Evolutionary conservation across 1,140 invertebrate species (phyloP), one percentile per base, ranked within the genome.

Genomic region (Leptinotarsa texana): DNA sequence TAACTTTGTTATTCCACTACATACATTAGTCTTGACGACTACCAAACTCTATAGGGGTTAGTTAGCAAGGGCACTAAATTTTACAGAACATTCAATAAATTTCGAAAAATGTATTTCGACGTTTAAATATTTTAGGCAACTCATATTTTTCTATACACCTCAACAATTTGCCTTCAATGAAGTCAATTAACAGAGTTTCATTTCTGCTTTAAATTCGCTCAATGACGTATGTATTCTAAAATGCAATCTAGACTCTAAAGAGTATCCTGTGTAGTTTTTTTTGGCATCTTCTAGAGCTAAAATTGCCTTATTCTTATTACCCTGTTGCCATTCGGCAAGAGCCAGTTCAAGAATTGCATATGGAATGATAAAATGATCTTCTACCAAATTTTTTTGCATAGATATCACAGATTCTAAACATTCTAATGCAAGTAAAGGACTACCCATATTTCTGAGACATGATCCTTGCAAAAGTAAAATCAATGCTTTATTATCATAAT

Each of bases 341-440:
- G 93, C 96, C 66, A 97, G 85, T 86, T 99, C 97, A 22, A 96
- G 93, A 24, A 92, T 88, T 1, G 96, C 91, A 85, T 95, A 98
- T 5, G 97, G 96, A 42, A 95, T 86, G 22, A 98, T 84, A 85
- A 95, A 97, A 1, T 89, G 89, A 84, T 98, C 96, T 75, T 94
- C 92, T 74, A 93, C 92, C 27, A 98, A 90, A 69, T 91, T 89
- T 80, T 93, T 94, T 80, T 95, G 94, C 77, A 94, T 86, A 72
- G 85, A 84, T 77, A 92, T 86, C 21, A 95, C 90, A 76, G 89
- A 88, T 77, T 87, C 88, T 47, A 97, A 90, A 83, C 91, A 94
- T 80, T 94, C 90, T 76, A 96, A 90, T 11, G 95, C 93, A 82
- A 93, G 89, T 47, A 92, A 84, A 63, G 89, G 88, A 81, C 91